Percentiles rank a stretch among this genome's conserved stretches.
Evolutionary conservation across 1,140 invertebrate genomes (phyloP).

Genomic region (Catajapyx aquilonaris): DNA sequence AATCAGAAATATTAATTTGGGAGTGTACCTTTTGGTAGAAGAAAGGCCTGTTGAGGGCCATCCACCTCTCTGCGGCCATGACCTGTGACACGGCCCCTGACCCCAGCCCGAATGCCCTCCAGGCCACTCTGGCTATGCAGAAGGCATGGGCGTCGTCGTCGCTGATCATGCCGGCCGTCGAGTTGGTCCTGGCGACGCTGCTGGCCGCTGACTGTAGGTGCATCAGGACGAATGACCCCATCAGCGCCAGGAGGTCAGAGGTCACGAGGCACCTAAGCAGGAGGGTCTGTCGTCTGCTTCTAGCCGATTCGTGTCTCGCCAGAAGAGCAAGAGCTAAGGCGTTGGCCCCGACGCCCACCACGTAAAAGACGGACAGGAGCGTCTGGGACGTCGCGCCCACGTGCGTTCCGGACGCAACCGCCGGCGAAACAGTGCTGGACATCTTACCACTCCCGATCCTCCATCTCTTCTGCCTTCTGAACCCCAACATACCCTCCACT

Average conservation of each 20-base stretch:
- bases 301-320: constrained; percentile 5
- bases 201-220: constrained; percentile 20
- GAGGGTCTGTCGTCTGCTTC: constrained; percentile 56
- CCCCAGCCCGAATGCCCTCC: constrained; percentile 59
- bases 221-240: constrained; percentile 30
- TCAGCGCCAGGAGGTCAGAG: constrained; percentile 51
- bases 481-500: too few species aligned
- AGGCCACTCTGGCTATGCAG: constrained; percentile 46
- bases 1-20: too few species aligned
- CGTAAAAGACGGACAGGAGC: background rate
- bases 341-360: background rate
- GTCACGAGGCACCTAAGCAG: constrained; percentile 52
- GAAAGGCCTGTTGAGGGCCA: constrained; percentile 67
- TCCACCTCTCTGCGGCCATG: constrained; percentile 66
- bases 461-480: too few species aligned
- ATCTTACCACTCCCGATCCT: too few species aligned
- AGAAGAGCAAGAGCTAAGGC: background rate
- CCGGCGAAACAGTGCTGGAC: too few species aligned
- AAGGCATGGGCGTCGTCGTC: constrained; percentile 10
- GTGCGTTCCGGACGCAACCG: too few species aligned
- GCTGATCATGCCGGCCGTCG: constrained; percentile 10
- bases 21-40: constrained; percentile 74
- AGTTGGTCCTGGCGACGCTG: constrained; percentile 11
- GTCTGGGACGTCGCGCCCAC: too few species aligned
- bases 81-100: constrained; percentile 68